phyloP scores from a whole-genome alignment of 1,140 invertebrate species.

The Drosophila ogumai region DNA sequence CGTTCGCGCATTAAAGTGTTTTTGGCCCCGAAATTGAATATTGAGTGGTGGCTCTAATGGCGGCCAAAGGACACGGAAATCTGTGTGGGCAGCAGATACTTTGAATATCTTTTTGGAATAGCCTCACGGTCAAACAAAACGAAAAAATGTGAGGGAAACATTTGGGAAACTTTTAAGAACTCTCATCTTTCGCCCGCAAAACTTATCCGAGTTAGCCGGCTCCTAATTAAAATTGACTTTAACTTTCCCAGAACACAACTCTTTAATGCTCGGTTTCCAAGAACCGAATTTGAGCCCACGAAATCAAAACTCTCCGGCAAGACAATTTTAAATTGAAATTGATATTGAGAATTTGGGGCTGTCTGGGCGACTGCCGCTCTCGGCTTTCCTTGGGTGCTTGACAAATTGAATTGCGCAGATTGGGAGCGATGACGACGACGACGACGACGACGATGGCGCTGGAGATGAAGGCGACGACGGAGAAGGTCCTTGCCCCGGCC shows the following conservation, averaged over 20 bases:
- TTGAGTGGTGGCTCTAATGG: conserved; percentile 72
- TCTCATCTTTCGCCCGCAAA: conserved; percentile 4
- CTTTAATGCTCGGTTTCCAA: conserved; percentile 11
- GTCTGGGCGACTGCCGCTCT: conserved; percentile 30
- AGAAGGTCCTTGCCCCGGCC: conserved; percentile 48
- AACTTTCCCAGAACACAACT: conserved; percentile 26
- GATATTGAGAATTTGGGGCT: conserved; percentile 63
- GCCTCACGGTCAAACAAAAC: conserved; percentile 1
- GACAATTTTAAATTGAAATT: conserved; percentile 62
- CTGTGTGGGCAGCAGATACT: conserved; percentile 14
- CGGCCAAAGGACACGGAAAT: conserved; percentile 32
- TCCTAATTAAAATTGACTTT: conserved; percentile 38
- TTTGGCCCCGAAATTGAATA: conserved; percentile 73
- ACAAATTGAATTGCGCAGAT: conserved; percentile 79
- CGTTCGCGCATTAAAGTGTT: conserved; percentile 77
- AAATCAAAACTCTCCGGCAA: conserved; percentile 27
- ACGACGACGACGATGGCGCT: not conserved
- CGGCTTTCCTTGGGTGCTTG: conserved; percentile 28
- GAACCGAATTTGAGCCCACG: conserved; percentile 17
- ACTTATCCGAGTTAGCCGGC: conserved; percentile 1
- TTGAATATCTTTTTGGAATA: conserved; percentile 9
- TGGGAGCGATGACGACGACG: conserved; percentile 35
- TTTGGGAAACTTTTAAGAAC: conserved; percentile 22
- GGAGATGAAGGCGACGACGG: not conserved
- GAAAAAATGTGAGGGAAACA: conserved; percentile 1